Evolutionary conservation across 2,113 vertebrate genomes (phyloP), one percentile per base, ranked within the genome.

Genomic region (Pan troglodytes): DNA sequence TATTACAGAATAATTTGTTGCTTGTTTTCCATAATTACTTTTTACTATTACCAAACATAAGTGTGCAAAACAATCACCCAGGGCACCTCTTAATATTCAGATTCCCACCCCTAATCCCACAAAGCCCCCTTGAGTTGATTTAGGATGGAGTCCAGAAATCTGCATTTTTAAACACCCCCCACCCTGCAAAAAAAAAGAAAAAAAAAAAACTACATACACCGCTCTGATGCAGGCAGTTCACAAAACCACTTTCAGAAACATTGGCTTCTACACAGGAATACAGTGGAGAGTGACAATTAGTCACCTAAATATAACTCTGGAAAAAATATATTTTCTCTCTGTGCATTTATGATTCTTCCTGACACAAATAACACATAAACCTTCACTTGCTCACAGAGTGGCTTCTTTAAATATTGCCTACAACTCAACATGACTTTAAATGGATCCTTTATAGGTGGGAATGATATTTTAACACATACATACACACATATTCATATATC

Each of bases 321-420:
- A 32, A 68, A 57, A 57, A 88, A 83, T 20, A 14, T 83, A 64
- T 13, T 52, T 93, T 96, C 57, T 57, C 35, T 86, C 85, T 95
- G 45, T 55, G 78, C 13, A 11, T 55, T 91, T 95, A 73, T 57
- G 25, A 73, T 59, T 97, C 64, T 80, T 93, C 23, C 68, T 57
- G 73, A 85, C 75, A 94, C 45, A 95, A 84, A 59, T 50, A 92
- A 85, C 61, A 91, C 23, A 92, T 40, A 96, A 96, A 90, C 25
- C 52, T 93, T 84, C 20, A 59, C 43, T 96, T 79, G 30, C 12
- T 95, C 87, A 68, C 64, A 75, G 45, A 75, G 43, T n/a, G 45
- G 70, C 30, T 32, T 86, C 86, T 95, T 94, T 92, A 83, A 93
- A 86, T 67, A 73, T 8, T 93, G 88, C 73, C 89, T 93, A 70